Conservation (phyloP, 2,888 invertebrate species). For the Acanthopleura granulata region DNA sequence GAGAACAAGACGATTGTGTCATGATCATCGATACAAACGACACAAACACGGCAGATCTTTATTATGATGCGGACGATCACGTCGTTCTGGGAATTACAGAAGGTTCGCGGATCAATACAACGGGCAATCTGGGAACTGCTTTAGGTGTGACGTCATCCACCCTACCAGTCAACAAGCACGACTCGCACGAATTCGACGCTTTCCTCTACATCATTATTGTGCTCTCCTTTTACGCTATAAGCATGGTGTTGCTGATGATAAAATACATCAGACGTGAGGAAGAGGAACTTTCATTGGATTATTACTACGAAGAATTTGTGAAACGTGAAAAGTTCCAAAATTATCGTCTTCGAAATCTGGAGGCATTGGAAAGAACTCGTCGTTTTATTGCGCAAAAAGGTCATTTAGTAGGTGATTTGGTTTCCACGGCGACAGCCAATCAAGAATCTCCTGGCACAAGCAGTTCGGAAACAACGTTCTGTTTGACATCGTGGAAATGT, state of each 20-base stretch:
- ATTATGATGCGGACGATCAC: background rate
- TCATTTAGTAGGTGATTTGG: background rate
- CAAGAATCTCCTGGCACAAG: background rate
- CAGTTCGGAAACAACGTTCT: background rate
- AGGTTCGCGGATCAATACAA: background rate
- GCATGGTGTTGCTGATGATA: constrained; percentile 55
- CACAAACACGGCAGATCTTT: background rate
- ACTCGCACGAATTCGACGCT: constrained; percentile 40
- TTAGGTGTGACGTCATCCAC: background rate
- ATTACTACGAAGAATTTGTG: constrained; percentile 55
- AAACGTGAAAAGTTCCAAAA: constrained; percentile 45
- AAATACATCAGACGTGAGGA: constrained; percentile 56
- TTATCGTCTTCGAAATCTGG: constrained; percentile 29
- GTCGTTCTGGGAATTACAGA: background rate
- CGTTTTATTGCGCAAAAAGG: background rate
- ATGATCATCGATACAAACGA: background rate
- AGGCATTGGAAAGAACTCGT: constrained; percentile 25
- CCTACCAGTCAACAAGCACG: background rate
- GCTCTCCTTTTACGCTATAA: constrained; percentile 53
- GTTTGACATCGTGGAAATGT: constrained; percentile 1
- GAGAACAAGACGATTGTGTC: background rate
- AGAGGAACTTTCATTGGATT: constrained; percentile 48
- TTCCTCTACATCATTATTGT: constrained; percentile 57
- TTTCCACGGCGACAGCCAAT: background rate
- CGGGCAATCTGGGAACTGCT: background rate